phyloP scores from a whole-genome alignment of 2,113 vertebrate genomes.

The Ceyx melanurus region DNA sequence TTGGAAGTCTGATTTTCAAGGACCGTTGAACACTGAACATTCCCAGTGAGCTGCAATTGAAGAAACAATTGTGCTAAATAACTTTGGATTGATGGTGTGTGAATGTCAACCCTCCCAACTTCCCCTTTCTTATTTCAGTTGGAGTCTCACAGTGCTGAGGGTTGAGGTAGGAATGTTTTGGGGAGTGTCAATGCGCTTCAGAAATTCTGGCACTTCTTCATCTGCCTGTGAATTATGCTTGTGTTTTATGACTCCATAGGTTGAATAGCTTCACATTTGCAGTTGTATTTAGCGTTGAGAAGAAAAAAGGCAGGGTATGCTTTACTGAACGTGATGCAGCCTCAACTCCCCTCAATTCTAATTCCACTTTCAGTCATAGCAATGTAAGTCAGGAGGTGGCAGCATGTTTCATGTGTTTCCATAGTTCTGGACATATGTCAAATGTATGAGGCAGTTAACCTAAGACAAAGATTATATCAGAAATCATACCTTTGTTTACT shows the following conservation, averaged over 20 bases:
- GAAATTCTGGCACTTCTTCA: not conserved
- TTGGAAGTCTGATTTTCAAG: slow-evolving; percentile 58
- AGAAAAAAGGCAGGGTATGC: slow-evolving; percentile 15
- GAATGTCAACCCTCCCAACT: slow-evolving; percentile 27
- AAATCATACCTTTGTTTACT: not conserved
- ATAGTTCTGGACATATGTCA: not conserved
- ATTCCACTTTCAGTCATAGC: not conserved
- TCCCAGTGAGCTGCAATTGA: slow-evolving; percentile 54
- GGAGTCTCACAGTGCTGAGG: not conserved
- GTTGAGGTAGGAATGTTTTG: not conserved
- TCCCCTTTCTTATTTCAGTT: not conserved
- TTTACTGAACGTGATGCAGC: not conserved
- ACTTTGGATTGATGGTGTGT: slow-evolving; percentile 54
- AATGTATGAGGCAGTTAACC: not conserved
- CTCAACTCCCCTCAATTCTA: slow-evolving; percentile 7
- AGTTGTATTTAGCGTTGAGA: not conserved
- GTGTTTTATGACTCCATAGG: not conserved
- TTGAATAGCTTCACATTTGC: not conserved
- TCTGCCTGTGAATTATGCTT: not conserved
- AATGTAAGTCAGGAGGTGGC: not conserved
- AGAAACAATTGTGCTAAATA: slow-evolving; percentile 63
- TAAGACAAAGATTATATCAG: not conserved
- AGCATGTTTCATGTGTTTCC: not conserved
- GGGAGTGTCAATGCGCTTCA: not conserved
- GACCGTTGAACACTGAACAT: slow-evolving; percentile 55